Percentiles rank a stretch among this genome's conserved stretches.
These are phyloP conservation scores for Drosophila lacertosa DNA, from an alignment of 1,140 invertebrate species.

Conservation along the genomic window DNA sequence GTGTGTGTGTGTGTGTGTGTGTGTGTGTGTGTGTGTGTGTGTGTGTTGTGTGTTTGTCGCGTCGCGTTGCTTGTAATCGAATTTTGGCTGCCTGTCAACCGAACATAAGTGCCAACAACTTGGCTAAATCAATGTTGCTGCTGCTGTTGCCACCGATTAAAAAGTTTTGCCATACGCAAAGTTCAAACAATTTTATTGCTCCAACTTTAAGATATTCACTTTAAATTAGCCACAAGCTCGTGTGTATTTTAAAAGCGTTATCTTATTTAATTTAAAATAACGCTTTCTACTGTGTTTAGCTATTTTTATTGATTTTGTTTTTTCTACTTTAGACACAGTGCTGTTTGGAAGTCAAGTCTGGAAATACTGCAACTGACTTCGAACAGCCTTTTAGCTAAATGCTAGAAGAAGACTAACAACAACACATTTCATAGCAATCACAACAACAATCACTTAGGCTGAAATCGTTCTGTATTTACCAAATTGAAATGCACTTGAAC, in stretches of 20 bases:
- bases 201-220: constrained; percentile 6
- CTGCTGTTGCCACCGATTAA: constrained; percentile 36
- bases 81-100: constrained; percentile 48
- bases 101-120: constrained; percentile 27
- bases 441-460: constrained; percentile 23
- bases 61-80: constrained; percentile 37
- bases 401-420: neutral
- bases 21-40: constrained; percentile 1
- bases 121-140: constrained; percentile 12
- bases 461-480: constrained; percentile 22
- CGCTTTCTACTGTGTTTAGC: too few species aligned
- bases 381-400: constrained; percentile 2
- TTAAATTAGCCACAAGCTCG: too few species aligned
- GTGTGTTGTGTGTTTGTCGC: constrained; percentile 5
- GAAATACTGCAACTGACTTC: neutral
- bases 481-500: constrained; percentile 30
- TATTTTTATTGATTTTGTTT: constrained; percentile 27
- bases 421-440: neutral
- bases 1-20: constrained; percentile 20
- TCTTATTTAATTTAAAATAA: too few species aligned
- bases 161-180: constrained; percentile 43
- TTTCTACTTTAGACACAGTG: constrained; percentile 18
- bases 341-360: constrained; percentile 1
- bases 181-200: neutral
- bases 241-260: too few species aligned